Conservation (phyloP, 2,113 vertebrate species). For the Azemiops feae region DNA sequence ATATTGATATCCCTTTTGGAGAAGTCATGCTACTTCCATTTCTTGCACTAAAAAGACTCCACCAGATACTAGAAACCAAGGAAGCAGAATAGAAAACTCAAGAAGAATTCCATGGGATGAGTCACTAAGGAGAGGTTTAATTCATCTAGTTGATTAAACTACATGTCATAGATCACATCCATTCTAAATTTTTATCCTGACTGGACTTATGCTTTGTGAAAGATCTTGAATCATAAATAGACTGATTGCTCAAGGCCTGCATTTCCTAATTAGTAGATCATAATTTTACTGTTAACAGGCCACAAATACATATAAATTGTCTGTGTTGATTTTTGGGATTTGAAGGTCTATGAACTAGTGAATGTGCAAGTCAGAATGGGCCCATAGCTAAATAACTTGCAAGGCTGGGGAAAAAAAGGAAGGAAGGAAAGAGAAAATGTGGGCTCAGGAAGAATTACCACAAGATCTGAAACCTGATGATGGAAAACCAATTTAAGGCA, state of each 20-base stretch:
- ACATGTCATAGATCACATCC: background rate
- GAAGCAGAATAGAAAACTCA: background rate
- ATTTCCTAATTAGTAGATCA: background rate
- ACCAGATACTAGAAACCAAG: background rate
- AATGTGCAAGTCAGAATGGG: background rate
- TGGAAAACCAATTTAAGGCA: background rate
- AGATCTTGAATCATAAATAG: background rate
- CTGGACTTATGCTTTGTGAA: background rate
- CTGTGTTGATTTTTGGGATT: background rate
- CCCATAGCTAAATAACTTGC: background rate
- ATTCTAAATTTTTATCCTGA: background rate
- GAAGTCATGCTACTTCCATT: background rate
- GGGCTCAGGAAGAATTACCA: background rate
- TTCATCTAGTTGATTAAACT: background rate
- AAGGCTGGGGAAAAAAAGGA: background rate
- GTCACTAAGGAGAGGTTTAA: background rate
- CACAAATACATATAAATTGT: background rate
- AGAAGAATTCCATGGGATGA: background rate
- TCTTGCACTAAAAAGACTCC: background rate
- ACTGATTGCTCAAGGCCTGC: background rate
- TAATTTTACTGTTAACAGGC: background rate
- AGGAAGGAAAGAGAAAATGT: background rate
- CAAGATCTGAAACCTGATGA: background rate
- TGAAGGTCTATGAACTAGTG: background rate
- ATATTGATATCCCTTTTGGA: background rate